A percentile compares a stretch with the other conserved stretches of the same genome.
phyloP scores from a whole-genome alignment of 2,888 invertebrate genomes.

The Arge pagana region DNA sequence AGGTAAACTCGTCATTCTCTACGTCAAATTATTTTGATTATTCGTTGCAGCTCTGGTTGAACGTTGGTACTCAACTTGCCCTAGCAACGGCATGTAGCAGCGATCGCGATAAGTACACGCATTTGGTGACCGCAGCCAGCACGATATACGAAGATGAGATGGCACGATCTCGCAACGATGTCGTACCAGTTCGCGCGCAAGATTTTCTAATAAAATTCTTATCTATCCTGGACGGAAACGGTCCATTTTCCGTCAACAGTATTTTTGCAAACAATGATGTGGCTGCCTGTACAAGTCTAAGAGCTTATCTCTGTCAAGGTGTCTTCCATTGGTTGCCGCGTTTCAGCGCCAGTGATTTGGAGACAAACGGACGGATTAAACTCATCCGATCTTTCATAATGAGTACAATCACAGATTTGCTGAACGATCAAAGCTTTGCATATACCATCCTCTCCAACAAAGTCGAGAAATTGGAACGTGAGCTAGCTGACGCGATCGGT shows the following conservation, averaged over 20 bases:
- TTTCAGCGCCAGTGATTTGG: slow-evolving; percentile 11
- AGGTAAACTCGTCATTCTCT: too few species aligned
- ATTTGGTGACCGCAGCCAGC: slow-evolving; percentile 41
- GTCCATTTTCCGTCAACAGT: slow-evolving; percentile 33
- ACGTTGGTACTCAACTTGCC: slow-evolving; percentile 42
- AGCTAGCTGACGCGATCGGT: slow-evolving; percentile 35
- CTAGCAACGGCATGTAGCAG: slow-evolving; percentile 37
- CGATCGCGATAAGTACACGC: slow-evolving; percentile 34
- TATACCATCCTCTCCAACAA: slow-evolving; percentile 39
- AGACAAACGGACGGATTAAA: slow-evolving; percentile 24
- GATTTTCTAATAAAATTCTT: slow-evolving; percentile 38
- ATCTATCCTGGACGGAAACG: slow-evolving; percentile 35
- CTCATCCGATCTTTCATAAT: slow-evolving; percentile 32
- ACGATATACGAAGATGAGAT: slow-evolving; percentile 41
- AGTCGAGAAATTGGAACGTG: slow-evolving; percentile 41
- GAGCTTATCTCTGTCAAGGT: slow-evolving; percentile 47
- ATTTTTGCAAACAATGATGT: slow-evolving; percentile 36
- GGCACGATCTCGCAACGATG: background rate
- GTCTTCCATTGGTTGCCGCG: slow-evolving; percentile 42
- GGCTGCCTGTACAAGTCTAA: slow-evolving; percentile 40
- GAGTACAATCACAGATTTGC: slow-evolving; percentile 37
- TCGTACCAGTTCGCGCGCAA: too few species aligned
- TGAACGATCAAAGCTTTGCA: slow-evolving; percentile 39
- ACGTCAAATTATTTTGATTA: background rate
- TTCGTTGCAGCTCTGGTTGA: slow-evolving; percentile 35